A percentile compares a stretch with the other conserved stretches of the same genome.
Evolutionary conservation across 2,797 vertebrate species (phyloP).

Genomic region (Urocyon cinereoargenteus): DNA sequence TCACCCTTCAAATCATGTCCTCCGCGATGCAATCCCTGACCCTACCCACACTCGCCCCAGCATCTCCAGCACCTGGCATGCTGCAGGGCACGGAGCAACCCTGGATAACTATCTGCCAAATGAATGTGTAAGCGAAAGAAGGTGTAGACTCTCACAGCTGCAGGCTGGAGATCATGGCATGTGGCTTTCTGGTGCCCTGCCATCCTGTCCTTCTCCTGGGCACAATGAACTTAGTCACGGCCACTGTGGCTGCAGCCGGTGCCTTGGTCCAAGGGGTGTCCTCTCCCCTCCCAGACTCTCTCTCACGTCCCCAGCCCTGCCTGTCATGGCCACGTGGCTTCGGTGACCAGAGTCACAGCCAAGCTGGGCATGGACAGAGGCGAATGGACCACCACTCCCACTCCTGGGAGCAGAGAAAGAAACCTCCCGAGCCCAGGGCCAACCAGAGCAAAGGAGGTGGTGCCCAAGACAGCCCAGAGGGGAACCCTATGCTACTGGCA

Average conservation of each 20-base stretch:
- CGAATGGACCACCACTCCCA: background rate
- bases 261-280: background rate
- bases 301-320: background rate
- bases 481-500: background rate
- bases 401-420: background rate
- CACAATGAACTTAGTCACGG: background rate
- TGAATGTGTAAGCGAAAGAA: background rate
- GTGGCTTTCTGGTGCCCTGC: background rate
- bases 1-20: background rate
- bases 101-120: background rate
- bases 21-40: background rate
- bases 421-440: background rate
- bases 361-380: background rate
- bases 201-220: background rate
- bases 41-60: no score
- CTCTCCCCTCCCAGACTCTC: background rate
- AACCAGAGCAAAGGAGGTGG: background rate
- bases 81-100: background rate
- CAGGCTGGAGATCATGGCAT: background rate
- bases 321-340: background rate
- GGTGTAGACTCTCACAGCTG: background rate
- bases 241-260: background rate
- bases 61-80: background rate
- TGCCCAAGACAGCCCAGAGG: background rate
- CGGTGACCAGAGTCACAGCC: background rate